These are phyloP conservation scores for Seira sanloemensis DNA, from an alignment of 2,888 invertebrate genomes.

Conservation along the genomic window DNA sequence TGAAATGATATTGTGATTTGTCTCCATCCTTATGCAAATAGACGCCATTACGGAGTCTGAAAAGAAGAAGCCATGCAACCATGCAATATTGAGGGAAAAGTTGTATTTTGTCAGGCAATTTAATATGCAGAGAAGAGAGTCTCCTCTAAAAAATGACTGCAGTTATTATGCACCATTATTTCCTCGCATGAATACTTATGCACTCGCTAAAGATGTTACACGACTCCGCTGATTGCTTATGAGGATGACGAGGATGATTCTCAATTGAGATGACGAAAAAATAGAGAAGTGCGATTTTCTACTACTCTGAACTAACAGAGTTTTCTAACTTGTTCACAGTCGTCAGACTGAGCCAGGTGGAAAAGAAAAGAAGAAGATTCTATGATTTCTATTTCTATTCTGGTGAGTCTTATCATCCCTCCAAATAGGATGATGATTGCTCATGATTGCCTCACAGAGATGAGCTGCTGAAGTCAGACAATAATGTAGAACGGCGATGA, in stretches of 20 bases:
- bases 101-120: constrained; percentile 40
- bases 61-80: background rate
- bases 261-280: background rate
- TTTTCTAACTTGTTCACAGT: no score
- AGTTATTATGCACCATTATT: constrained; percentile 29
- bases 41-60: background rate
- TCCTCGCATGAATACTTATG: constrained; percentile 50
- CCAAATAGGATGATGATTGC: no score
- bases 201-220: constrained; percentile 17
- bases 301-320: no score
- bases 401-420: background rate
- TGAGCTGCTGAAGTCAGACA: background rate
- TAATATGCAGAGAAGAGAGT: constrained; percentile 22
- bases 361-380: no score
- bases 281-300: no score
- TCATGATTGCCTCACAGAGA: background rate
- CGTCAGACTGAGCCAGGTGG: no score
- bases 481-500: background rate
- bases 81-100: background rate
- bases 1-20: constrained; percentile 9
- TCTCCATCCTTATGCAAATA: background rate
- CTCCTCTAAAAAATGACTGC: background rate
- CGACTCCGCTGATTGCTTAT: background rate
- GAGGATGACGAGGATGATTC: background rate
- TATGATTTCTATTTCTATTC: background rate